phyloP scores from a whole-genome alignment of 2,888 invertebrate species.

The Dendrolimus pini region DNA sequence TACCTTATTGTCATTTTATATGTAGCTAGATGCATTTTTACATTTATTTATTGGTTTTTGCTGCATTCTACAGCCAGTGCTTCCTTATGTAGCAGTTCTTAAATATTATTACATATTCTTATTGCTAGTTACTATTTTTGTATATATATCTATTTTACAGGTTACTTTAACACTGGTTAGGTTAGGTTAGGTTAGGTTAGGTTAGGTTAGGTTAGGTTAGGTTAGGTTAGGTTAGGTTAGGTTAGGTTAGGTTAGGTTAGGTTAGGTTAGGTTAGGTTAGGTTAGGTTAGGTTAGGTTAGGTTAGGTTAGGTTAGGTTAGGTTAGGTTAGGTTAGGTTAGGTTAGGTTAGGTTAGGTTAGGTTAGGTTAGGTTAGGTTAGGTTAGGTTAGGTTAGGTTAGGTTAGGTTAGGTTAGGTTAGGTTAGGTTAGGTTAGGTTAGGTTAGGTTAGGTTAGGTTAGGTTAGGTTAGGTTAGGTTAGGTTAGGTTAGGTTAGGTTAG shows the following conservation, averaged over 20 bases:
- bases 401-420: conserved; percentile 12
- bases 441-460: too few relatives aligned
- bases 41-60: too few relatives aligned
- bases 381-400: conserved; percentile 14
- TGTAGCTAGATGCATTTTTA: too few relatives aligned
- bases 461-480: too few relatives aligned
- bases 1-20: too few relatives aligned
- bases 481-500: too few relatives aligned
- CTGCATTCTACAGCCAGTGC: too few relatives aligned
- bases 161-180: too few relatives aligned
- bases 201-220: conserved; percentile 9
- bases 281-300: conserved; percentile 16
- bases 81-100: too few relatives aligned
- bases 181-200: conserved; percentile 11
- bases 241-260: conserved; percentile 8
- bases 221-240: conserved; percentile 10
- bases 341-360: conserved; percentile 17
- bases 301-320: conserved; percentile 16
- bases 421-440: conserved; percentile 9
- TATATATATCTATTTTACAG: too few relatives aligned
- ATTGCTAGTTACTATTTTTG: too few relatives aligned
- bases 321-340: conserved; percentile 17
- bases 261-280: conserved; percentile 19
- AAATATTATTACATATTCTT: too few relatives aligned
- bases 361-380: conserved; percentile 18